phyloP scores from a whole-genome alignment of 2,888 invertebrate species.

The Bruchidius siliquastri region DNA sequence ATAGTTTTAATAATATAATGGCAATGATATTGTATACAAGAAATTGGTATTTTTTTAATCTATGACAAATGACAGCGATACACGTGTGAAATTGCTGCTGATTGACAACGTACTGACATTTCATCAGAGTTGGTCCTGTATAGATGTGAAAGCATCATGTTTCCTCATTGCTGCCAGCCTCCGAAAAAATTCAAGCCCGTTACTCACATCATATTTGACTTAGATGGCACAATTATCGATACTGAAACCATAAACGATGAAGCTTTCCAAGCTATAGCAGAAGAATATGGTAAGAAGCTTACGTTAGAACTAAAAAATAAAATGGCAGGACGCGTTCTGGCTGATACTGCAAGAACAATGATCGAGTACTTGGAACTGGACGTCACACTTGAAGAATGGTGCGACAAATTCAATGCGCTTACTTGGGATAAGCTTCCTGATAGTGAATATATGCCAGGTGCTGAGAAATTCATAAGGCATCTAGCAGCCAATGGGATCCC shows the following conservation, averaged over 20 bases:
- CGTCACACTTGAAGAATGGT: slow-evolving; percentile 57
- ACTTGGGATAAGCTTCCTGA: not conserved
- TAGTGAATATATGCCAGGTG: slow-evolving; percentile 50
- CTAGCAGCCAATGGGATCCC: slow-evolving; percentile 58
- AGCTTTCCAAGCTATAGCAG: slow-evolving; percentile 64
- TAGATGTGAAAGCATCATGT: not conserved
- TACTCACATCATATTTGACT: slow-evolving; percentile 73
- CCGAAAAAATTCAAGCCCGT: slow-evolving; percentile 39
- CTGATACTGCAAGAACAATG: slow-evolving; percentile 51
- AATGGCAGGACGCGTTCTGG: slow-evolving; percentile 51
- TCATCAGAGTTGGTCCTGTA: too few species aligned
- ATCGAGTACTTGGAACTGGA: slow-evolving; percentile 57
- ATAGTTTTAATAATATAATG: too few species aligned
- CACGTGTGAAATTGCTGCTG: too few species aligned
- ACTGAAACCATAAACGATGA: slow-evolving; percentile 76
- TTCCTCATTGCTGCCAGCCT: not conserved
- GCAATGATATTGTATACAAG: too few species aligned
- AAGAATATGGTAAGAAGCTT: slow-evolving; percentile 69
- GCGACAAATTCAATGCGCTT: slow-evolving; percentile 44
- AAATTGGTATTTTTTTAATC: too few species aligned
- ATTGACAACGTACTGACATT: too few species aligned
- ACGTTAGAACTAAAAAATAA: slow-evolving; percentile 63
- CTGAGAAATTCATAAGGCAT: slow-evolving; percentile 42
- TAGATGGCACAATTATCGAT: slow-evolving; percentile 59
- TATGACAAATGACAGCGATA: too few species aligned